Base-by-base conservation (phyloP, 2,888 invertebrate genomes). In the Stenichneumon culpator region DNA sequence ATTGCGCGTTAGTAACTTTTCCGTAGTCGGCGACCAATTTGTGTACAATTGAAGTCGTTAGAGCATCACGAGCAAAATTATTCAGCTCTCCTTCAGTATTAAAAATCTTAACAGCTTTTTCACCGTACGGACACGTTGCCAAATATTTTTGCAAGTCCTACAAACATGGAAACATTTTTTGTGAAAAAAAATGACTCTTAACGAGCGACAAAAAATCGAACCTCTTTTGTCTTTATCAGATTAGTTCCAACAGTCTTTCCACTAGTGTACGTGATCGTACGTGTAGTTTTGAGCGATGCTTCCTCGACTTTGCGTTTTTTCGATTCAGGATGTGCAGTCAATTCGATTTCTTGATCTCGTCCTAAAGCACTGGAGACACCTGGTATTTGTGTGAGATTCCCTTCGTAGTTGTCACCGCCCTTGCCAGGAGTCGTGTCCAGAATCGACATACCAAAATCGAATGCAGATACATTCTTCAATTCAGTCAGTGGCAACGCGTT, bases 91-190 rank as follows among this genome's bases (percentile, higher is more conserved):
- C 36, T 19, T 65, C 36, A 16, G 16, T n/a, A 5, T 65, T 16
- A 32, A 36, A 65, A 32, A 39, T 32, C 2, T 36, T 65, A n/a
- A 65, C 16, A 6, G n/a, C 36, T 16, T 11, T n/a, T 36, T 19
- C 14, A 4, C 65, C 65, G n/a, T 65, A 11, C 32, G 65, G 16
- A 19, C 36, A 65, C 19, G n/a, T 32, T n/a, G 36, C 7, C 39
- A 65, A 65, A n/a, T 36, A 36, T 6, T 65, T 28, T 28, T 36
- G 1, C n/a, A 65, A 32, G n/a, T 65, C 65, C 65, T 65, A 36
- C 11, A 47, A 47, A 47, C 47, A 11, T 11, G 16, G 3, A 11
- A 47, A 47, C 11, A 47, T 47, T 14, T 47, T n/a, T n/a, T n/a
- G n/a, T n/a, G n/a, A n/a, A n/a, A n/a, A n/a, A n/a, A n/a, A n/a